These are phyloP conservation scores for Perca fluviatilis DNA, from an alignment of 2,113 vertebrate species.

Conservation along the genomic window DNA sequence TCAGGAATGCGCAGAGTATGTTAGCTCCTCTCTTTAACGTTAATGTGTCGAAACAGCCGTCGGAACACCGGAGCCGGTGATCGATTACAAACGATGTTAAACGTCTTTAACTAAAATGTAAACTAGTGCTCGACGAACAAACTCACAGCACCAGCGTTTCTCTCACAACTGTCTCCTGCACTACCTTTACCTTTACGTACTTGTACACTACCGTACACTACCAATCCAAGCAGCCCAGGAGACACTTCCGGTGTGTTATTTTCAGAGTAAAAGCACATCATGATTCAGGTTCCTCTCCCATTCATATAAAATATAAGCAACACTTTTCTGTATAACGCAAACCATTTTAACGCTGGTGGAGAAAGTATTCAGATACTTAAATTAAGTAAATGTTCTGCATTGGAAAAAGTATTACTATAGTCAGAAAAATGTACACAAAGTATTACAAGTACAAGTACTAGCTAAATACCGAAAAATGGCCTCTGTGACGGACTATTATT, in stretches of 20 bases:
- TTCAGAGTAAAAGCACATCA: slow-evolving; percentile 55
- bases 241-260: not conserved
- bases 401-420: too few species aligned
- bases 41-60: not conserved
- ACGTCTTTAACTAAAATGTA: not conserved
- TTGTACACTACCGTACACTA: not conserved
- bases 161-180: not conserved
- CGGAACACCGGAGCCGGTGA: not conserved
- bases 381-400: not conserved
- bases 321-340: too few species aligned
- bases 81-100: not conserved
- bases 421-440: too few species aligned
- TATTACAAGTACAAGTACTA: too few species aligned
- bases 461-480: too few species aligned
- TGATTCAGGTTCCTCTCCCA: not conserved
- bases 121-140: not conserved
- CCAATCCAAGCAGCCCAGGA: fast-evolving
- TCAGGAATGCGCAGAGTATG: slow-evolving; percentile 17
- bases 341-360: not conserved
- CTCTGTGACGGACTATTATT: too few species aligned
- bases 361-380: not conserved
- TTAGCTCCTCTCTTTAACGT: slow-evolving; percentile 11
- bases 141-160: not conserved
- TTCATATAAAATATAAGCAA: not conserved
- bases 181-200: not conserved